A percentile compares a stretch with the other conserved stretches of the same genome.
Evolutionary conservation across 2,888 invertebrate genomes (phyloP).

Genomic region (Chaitophorus viminalis): DNA sequence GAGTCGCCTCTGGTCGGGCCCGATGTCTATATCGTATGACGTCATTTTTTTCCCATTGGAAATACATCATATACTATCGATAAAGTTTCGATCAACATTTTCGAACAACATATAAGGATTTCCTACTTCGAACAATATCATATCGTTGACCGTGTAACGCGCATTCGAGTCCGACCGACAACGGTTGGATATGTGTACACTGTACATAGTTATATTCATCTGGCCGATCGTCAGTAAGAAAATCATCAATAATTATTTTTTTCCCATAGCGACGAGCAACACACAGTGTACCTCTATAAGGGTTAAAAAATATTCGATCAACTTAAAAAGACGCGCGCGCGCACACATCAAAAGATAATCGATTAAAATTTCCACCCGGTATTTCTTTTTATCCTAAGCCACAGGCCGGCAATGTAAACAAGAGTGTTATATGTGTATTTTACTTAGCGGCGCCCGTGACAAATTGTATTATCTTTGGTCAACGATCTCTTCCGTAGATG

Average conservation of each 20-base stretch:
- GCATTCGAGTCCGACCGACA: neutral
- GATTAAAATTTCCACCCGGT: conserved; percentile 43
- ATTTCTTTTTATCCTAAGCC: conserved; percentile 42
- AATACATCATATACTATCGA: too few relatives aligned
- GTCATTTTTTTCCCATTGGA: conserved; percentile 42
- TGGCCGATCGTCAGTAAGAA: neutral
- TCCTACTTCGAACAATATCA: neutral
- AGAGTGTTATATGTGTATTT: conserved; percentile 56
- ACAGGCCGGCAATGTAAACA: conserved; percentile 51
- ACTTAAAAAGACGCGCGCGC: neutral
- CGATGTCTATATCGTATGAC: conserved; percentile 13
- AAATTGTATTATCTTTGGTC: conserved; percentile 62
- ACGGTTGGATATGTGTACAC: too few relatives aligned
- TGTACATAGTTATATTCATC: too few relatives aligned
- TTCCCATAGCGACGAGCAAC: conserved; percentile 35
- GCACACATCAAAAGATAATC: conserved; percentile 44
- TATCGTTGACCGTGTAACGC: neutral
- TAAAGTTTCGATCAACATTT: conserved; percentile 15
- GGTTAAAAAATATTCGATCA: conserved; percentile 39
- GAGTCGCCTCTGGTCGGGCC: conserved; percentile 49
- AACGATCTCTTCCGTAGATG: conserved; percentile 52
- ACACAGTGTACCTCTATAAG: neutral
- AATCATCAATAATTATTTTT: conserved; percentile 13
- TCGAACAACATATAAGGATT: neutral
- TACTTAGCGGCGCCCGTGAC: conserved; percentile 53